Percentiles rank a stretch among this genome's conserved stretches.
Evolutionary conservation across 2,888 invertebrate species (phyloP).

Genomic region (Drosophila leonis): DNA sequence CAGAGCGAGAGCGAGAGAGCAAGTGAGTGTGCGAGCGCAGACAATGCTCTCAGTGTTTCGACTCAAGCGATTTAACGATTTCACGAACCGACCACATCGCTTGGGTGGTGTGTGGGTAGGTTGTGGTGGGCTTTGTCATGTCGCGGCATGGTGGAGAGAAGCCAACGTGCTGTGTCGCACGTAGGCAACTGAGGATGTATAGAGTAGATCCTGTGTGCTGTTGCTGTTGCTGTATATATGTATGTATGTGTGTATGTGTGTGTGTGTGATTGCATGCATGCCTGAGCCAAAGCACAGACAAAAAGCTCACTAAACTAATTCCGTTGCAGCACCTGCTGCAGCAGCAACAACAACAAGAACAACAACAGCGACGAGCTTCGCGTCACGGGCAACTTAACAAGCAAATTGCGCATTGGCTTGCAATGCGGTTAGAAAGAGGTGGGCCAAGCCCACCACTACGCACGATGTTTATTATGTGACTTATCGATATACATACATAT

Average conservation of each 20-base stretch:
- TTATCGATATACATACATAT: slow-evolving; percentile 28
- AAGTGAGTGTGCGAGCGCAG: slow-evolving; percentile 3
- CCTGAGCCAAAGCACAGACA: slow-evolving; percentile 8
- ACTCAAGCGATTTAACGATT: slow-evolving; percentile 51
- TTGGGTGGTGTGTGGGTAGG: background rate
- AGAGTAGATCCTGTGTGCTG: slow-evolving; percentile 38
- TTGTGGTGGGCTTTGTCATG: slow-evolving; percentile 3
- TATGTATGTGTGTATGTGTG: background rate
- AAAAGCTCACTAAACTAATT: slow-evolving; percentile 18
- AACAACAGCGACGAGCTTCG: slow-evolving; percentile 16
- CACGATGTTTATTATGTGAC: slow-evolving; percentile 37
- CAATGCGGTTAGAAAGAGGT: slow-evolving; percentile 34
- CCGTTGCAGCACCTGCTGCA: slow-evolving; percentile 40
- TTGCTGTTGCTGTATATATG: background rate
- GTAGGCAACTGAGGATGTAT: slow-evolving; percentile 49
- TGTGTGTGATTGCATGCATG: slow-evolving; percentile 9
- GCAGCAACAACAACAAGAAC: background rate
- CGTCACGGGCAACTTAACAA: slow-evolving; percentile 49
- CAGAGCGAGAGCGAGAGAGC: background rate
- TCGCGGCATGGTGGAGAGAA: background rate
- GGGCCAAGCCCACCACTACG: slow-evolving; percentile 35
- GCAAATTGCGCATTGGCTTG: slow-evolving; percentile 64
- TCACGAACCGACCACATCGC: background rate
- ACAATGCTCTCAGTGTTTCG: slow-evolving; percentile 12
- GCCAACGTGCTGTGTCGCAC: slow-evolving; percentile 54